Evolutionary conservation across 35 echinoderm and acorn worm species (phyloP), one percentile per base, ranked within the genome.

Genomic region (Heliocidaris erythrogramma): DNA sequence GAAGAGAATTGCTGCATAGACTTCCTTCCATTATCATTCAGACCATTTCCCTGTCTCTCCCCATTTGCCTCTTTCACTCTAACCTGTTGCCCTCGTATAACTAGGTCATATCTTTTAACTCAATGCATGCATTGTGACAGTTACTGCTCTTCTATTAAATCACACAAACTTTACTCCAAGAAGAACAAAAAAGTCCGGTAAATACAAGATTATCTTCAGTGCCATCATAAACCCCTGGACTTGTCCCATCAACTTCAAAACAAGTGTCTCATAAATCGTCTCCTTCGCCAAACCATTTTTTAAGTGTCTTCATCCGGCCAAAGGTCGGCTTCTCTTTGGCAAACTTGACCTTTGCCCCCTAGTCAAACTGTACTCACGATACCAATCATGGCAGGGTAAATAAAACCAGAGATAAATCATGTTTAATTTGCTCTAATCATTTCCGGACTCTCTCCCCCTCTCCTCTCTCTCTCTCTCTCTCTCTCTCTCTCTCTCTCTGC

Each of bases 401-500:
- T 89, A 89, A 13, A 48, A 48, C 87, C 87, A 89, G 87, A 89
- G 87, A 89, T 89, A 89, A 89, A 89, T 89, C 87, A 89, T 89
- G 31, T 89, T 89, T 89, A 89, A 89, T 89, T 89, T 89, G 87
- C 87, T 42, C 31, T 89, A 89, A 89, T 89, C 31, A 89, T 89
- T 89, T 89, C 87, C 87, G 87, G 87, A 48, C 87, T 78, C 21
- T 71, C 14, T 71, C 61, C 24, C 52, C 14, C 52, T 56, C 65
- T 27, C 60, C 60, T 18, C 13, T 17, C 60, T 14, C 60, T 14
- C 21, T 50, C 49, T 69, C 61, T 24, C 21, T 27, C 17, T 78
- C 21, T 78, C 65, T 78, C 65, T 21, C 21, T 69, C 17, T 69
- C 17, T 69, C 60, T 65, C 60, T 65, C 60, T 60, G 12, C 59